Base-by-base conservation (phyloP, 2,113 vertebrate species). In the Cacatua alba region DNA sequence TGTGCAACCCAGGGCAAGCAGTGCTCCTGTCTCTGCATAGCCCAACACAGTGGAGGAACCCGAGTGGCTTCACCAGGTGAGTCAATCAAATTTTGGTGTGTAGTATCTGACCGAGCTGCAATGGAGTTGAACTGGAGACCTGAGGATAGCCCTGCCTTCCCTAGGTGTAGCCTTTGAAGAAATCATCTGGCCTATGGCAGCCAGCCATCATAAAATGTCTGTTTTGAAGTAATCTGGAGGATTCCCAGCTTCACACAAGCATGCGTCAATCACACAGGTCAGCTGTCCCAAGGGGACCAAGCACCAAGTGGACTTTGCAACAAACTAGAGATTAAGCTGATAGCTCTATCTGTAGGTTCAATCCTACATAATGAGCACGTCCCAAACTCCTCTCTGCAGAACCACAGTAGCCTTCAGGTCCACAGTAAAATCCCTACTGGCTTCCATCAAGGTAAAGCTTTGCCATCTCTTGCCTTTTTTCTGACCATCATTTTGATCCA, bases 11-110 rank as follows among this genome's bases (percentile, higher is more conserved):
- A 65, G 49, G 19, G 25, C 67, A 69, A 85, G 46, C 37, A 70
- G 3, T 0, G 0, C 17, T 76, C 39, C 21, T 49, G n/a, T 9
- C 37, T 9, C 62, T 2, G 0, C 12, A 17, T 68, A 5, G 2
- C 28, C 39, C 78, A 49, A 25, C 0, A 0, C 13, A 24, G 17
- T 1, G 2, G 23, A 80, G 28, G 37, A 91, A 10, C 31, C 48
- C 1, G 0, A 0, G 1, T 4, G 4, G 7, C 18, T 63, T 74
- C 12, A 1, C 14, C 12, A 28, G 19, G 25, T 0, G 5, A 60
- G 10, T 26, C 29, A 46, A 70, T 26, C 7, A 84, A 43, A 68
- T 71, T 75, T 78, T 25, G 4, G 8, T n/a, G 33, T 14, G 2
- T 10, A 8, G 4, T 3, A 28, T 10, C 39, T 2, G 3, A 8